A percentile compares a stretch with the other conserved stretches of the same genome.
These are phyloP conservation scores for Enteromius thamalakanensis DNA, from an alignment of 2,797 vertebrate genomes.

Conservation along the genomic window DNA sequence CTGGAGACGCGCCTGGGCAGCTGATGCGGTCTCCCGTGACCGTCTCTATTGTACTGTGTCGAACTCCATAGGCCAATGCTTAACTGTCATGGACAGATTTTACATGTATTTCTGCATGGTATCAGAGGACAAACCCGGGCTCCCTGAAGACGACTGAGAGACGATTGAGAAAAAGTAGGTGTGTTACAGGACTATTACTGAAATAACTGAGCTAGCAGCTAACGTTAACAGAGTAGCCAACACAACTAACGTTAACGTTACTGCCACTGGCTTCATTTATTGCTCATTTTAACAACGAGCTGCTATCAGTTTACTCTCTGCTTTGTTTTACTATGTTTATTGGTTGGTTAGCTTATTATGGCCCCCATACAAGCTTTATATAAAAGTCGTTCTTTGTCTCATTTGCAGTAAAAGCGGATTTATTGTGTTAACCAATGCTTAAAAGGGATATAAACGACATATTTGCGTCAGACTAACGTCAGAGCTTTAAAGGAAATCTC, in stretches of 20 bases:
- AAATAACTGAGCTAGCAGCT: constrained; percentile 22
- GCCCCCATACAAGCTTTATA: no score
- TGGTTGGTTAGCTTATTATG: background rate
- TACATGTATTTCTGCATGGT: background rate
- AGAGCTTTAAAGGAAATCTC: background rate
- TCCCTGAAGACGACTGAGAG: constrained; percentile 17
- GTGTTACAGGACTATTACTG: background rate
- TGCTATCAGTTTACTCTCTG: background rate
- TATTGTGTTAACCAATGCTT: background rate
- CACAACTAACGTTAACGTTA: background rate
- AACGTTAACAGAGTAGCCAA: constrained; percentile 22
- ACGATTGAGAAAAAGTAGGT: constrained; percentile 11
- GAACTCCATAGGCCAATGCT: background rate
- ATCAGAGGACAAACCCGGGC: background rate
- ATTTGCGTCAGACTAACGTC: background rate
- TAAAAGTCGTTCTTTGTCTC: constrained; percentile 3
- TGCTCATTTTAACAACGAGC: background rate
- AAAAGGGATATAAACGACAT: background rate
- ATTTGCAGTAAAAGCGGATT: background rate
- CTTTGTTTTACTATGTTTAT: background rate
- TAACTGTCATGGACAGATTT: background rate
- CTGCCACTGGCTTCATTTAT: background rate
- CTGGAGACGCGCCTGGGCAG: constrained; percentile 1
- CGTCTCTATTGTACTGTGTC: background rate
- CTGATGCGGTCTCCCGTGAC: background rate